A percentile compares a stretch with the other conserved stretches of the same genome.
Evolutionary conservation across 2,888 invertebrate genomes (phyloP).

Genomic region (Linyphia triangularis): DNA sequence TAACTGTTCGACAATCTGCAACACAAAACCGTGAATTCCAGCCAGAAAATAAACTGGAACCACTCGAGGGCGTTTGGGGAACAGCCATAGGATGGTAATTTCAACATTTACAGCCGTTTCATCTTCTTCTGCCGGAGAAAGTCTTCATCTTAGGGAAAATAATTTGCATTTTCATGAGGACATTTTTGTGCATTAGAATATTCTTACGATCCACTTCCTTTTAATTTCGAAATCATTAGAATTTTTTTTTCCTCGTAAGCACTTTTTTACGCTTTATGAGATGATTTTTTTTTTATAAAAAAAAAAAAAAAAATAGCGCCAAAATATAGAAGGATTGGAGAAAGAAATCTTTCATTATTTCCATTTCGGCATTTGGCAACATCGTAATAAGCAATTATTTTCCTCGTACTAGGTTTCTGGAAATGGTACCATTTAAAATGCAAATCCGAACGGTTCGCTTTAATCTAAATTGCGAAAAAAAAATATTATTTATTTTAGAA

Average conservation of each 20-base stretch:
- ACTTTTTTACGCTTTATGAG: constrained; percentile 44
- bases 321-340: background rate
- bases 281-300: constrained; percentile 41
- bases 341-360: constrained; percentile 9
- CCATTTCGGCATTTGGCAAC: constrained; percentile 8
- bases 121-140: background rate
- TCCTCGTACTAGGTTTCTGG: constrained; percentile 30
- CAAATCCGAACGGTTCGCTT: constrained; percentile 43
- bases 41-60: background rate
- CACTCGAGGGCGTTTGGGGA: background rate
- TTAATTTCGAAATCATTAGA: constrained; percentile 52
- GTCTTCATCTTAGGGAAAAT: background rate
- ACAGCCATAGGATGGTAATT: background rate
- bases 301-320: background rate
- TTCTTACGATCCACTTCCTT: constrained; percentile 44
- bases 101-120: background rate
- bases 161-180: constrained; percentile 52
- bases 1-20: background rate
- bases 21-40: background rate
- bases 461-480: constrained; percentile 18
- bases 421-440: constrained; percentile 54
- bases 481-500: background rate
- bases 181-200: background rate
- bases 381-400: constrained; percentile 64
- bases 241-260: constrained; percentile 20